These are phyloP conservation scores for Drosophila engyochracea DNA, from an alignment of 2,888 invertebrate genomes.

Conservation along the genomic window DNA sequence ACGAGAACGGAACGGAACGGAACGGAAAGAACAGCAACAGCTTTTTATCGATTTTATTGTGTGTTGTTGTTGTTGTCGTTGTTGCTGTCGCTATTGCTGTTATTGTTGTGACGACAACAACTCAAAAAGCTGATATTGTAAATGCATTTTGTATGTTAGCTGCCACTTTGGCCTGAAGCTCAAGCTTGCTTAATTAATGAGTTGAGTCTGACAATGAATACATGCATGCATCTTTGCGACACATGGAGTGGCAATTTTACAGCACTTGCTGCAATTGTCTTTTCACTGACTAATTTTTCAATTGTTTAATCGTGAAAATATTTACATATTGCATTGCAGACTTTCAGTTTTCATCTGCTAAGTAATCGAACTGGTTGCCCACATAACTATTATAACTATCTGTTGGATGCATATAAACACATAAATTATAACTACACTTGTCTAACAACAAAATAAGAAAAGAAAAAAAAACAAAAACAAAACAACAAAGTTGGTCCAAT, in stretches of 20 bases:
- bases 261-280: constrained; percentile 1
- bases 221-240: not conserved
- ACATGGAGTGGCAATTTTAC: constrained; percentile 16
- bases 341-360: constrained; percentile 39
- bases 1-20: constrained; percentile 4
- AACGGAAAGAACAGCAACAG: constrained; percentile 12
- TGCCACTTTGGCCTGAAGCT: constrained; percentile 56
- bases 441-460: constrained; percentile 7
- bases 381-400: constrained; percentile 4
- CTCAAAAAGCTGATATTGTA: constrained; percentile 65
- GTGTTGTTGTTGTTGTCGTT: not conserved
- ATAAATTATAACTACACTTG: constrained; percentile 62
- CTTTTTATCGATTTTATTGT: constrained; percentile 62
- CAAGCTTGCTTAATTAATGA: constrained; percentile 68
- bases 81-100: not conserved
- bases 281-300: not conserved
- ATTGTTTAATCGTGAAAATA: not conserved
- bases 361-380: constrained; percentile 36
- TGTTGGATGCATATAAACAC: constrained; percentile 20
- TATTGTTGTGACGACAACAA: constrained; percentile 36
- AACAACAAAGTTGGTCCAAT: constrained; percentile 3
- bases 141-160: constrained; percentile 77
- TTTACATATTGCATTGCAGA: not conserved
- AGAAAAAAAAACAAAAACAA: not conserved
- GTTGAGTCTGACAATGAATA: not conserved